phyloP scores from a whole-genome alignment of 2,113 vertebrate genomes.

The Junco hyemalis region DNA sequence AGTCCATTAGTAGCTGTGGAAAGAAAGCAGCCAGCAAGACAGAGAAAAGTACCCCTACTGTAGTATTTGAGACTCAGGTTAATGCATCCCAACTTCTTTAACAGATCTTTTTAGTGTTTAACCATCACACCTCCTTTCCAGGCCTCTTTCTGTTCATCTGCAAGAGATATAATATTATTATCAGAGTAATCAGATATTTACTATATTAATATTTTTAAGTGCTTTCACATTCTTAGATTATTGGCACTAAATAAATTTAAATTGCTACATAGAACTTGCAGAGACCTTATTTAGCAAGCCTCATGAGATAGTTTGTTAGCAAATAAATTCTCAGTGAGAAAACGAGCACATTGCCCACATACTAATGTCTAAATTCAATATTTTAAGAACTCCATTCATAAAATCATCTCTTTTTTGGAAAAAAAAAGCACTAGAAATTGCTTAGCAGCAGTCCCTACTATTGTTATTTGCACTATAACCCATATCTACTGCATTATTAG shows the following conservation, averaged over 20 bases:
- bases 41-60: neutral
- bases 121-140: neutral
- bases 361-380: neutral
- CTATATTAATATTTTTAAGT: neutral
- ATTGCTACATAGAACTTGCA: neutral
- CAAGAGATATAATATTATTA: neutral
- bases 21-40: neutral
- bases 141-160: neutral
- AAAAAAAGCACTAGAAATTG: neutral
- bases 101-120: neutral
- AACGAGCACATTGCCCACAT: neutral
- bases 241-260: neutral
- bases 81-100: neutral
- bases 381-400: neutral
- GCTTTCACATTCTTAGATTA: neutral
- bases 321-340: neutral
- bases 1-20: neutral
- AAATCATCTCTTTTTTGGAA: neutral
- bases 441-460: neutral
- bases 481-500: neutral
- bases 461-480: neutral
- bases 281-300: neutral
- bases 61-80: neutral
- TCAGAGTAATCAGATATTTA: neutral
- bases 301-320: neutral